phyloP scores from a whole-genome alignment of 2,888 invertebrate genomes.

The Dastarcus helophoroides region DNA sequence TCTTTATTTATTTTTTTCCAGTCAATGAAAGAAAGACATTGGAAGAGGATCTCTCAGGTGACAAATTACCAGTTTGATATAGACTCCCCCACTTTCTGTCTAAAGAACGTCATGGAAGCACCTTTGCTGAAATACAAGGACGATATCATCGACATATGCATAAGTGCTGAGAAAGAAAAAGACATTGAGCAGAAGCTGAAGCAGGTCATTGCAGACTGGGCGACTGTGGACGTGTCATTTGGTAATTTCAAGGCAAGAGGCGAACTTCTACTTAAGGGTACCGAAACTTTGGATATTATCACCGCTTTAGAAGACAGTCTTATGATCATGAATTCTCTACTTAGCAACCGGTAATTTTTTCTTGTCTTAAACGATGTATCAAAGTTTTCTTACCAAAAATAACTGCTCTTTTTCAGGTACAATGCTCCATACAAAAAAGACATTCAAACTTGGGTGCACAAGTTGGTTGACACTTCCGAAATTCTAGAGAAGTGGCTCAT shows the following conservation, averaged over 20 bases:
- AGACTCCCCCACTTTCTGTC: conserved; percentile 67
- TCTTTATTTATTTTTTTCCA: too few relatives aligned
- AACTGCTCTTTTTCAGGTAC: conserved; percentile 48
- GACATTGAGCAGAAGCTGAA: conserved; percentile 84
- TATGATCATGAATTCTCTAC: conserved; percentile 74
- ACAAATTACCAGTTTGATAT: conserved; percentile 62
- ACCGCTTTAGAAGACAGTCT: conserved; percentile 71
- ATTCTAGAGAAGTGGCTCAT: conserved; percentile 76
- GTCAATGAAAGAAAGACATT: conserved; percentile 48
- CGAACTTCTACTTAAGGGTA: conserved; percentile 65
- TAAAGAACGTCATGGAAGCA: conserved; percentile 75
- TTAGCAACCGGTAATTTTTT: conserved; percentile 62
- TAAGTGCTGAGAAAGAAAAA: conserved; percentile 79
- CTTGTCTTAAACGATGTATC: too few relatives aligned
- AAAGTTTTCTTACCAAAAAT: too few relatives aligned
- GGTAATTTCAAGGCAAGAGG: conserved; percentile 69
- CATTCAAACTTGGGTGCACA: conserved; percentile 72
- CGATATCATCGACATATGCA: conserved; percentile 85
- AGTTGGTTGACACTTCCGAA: conserved; percentile 67
- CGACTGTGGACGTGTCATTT: conserved; percentile 59
- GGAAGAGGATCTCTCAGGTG: conserved; percentile 43
- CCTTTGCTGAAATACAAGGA: conserved; percentile 72
- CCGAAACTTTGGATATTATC: conserved; percentile 66
- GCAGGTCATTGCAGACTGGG: conserved; percentile 72
- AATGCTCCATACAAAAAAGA: conserved; percentile 78